Evolutionary conservation across 2,888 invertebrate species (phyloP).

Genomic region (Acronicta aceris): DNA sequence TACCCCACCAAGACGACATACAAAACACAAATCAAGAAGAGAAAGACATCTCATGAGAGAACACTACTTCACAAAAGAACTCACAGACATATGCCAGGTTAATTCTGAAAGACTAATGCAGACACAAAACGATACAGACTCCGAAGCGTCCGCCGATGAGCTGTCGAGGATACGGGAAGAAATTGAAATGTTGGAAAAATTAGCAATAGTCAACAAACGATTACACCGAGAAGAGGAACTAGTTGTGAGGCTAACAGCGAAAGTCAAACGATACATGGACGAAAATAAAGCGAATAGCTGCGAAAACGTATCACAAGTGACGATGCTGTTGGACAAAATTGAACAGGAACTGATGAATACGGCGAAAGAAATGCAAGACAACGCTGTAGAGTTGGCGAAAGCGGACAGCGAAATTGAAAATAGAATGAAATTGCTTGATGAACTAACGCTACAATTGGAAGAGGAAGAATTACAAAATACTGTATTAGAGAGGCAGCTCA

Average conservation of each 20-base stretch:
- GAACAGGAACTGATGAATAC: constrained; percentile 86
- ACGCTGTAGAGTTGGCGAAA: constrained; percentile 83
- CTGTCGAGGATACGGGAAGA: constrained; percentile 90
- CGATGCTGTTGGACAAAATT: constrained; percentile 84
- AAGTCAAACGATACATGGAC: constrained; percentile 90
- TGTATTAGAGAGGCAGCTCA: constrained; percentile 82
- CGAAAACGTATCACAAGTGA: constrained; percentile 84
- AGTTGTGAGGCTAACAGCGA: constrained; percentile 91
- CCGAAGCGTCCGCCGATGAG: constrained; percentile 86
- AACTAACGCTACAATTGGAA: constrained; percentile 86
- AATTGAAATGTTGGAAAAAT: constrained; percentile 92
- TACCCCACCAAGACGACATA: constrained; percentile 87
- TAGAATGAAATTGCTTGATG: constrained; percentile 87
- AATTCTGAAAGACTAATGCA: constrained; percentile 84
- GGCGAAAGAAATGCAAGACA: constrained; percentile 87
- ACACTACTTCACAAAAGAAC: constrained; percentile 88
- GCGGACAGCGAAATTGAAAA: constrained; percentile 87
- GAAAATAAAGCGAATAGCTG: constrained; percentile 86
- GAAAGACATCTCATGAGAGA: constrained; percentile 87
- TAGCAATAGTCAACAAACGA: constrained; percentile 92
- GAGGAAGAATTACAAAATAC: constrained; percentile 86
- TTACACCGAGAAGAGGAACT: constrained; percentile 93
- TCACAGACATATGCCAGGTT: constrained; percentile 87
- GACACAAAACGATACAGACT: constrained; percentile 84
- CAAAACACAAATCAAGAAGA: constrained; percentile 87